Base-by-base conservation (phyloP, 1,140 invertebrate species). In the Lucilia cuprina region DNA sequence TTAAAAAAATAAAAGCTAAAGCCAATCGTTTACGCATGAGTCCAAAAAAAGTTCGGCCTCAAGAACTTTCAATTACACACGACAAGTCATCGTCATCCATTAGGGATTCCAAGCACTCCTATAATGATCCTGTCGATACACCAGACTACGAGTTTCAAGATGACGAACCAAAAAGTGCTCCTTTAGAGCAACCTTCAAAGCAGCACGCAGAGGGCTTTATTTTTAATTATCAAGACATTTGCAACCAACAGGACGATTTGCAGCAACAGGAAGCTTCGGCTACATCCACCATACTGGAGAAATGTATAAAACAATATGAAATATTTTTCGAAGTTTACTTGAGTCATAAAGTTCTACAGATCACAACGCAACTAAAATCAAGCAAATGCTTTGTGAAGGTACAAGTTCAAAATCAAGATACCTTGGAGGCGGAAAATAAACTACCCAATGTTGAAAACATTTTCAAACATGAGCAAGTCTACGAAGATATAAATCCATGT, bases 271-370 rank as follows among this genome's bases (percentile, higher is more conserved):
- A 80, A 70, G 65, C 65, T 7, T 21, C 85, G 9, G 87, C 88
- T 17, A 89, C 87, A 19, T 90, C 93, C 70, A 92, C 93, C 0
- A 93, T 94, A 86, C 82, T 94, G 3, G 93, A 93, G 84, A 93
- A 94, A 85, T 96, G 95, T 88, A 92, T 95, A 14, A 92, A 94
- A 82, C 93, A 94, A 84, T 96, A 95, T 86, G 94, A 96, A 88
- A 91, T 92, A 17, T 95, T 96, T 78, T 91, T 89, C 17, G 89
- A 91, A 82, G 85, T 91, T 1, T 91, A 90, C 65, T 25, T 91
- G n/a, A 83, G 89, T 7, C 84, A 88, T 4, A 86, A 91, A 34
- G 50, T 91, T 14, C 84, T 91, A 8, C 84, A 88, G 34, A 87
- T 89, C 13, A 5, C 19, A 7, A 21, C 65, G 21, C 65, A 83